Percentiles rank a stretch among this genome's conserved stretches.
These are phyloP conservation scores for Heliocidaris tuberculata DNA, from an alignment of 35 echinoderm and acorn worm genomes.

Conservation along the genomic window DNA sequence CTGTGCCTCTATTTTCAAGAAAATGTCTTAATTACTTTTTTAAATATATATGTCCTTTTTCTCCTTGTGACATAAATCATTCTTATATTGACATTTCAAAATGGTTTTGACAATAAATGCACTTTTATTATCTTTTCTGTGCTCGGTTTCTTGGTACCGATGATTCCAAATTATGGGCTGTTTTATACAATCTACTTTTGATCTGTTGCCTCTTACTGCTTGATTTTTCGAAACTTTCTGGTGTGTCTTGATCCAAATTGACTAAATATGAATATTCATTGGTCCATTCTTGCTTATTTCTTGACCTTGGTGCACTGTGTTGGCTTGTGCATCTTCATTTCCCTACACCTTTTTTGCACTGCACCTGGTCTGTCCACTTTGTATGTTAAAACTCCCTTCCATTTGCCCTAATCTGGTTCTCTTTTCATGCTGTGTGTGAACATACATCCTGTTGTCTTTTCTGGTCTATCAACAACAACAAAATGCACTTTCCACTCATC, in stretches of 20 bases:
- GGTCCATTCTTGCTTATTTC: not conserved
- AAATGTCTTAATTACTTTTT: too few relatives aligned
- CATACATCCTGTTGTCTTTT: too few relatives aligned
- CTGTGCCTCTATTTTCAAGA: too few relatives aligned
- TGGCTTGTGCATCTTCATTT: not conserved
- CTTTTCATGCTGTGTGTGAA: not conserved
- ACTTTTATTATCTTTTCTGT: not conserved
- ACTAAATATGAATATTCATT: not conserved
- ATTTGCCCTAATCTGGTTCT: not conserved
- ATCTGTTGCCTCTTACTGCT: not conserved
- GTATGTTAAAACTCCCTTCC: not conserved
- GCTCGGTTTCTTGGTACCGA: not conserved
- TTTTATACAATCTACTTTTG: not conserved
- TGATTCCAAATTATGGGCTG: not conserved
- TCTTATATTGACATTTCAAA: not conserved
- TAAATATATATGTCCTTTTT: not conserved
- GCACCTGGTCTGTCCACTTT: not conserved
- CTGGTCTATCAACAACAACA: too few relatives aligned
- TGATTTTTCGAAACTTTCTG: not conserved
- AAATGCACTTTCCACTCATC: too few relatives aligned
- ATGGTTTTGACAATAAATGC: not conserved
- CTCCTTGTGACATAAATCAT: not conserved
- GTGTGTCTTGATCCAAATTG: too few relatives aligned
- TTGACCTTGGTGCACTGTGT: not conserved
- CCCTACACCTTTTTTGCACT: not conserved